Base-by-base conservation (phyloP, 2,888 invertebrate species). In the Syritta pipiens region DNA sequence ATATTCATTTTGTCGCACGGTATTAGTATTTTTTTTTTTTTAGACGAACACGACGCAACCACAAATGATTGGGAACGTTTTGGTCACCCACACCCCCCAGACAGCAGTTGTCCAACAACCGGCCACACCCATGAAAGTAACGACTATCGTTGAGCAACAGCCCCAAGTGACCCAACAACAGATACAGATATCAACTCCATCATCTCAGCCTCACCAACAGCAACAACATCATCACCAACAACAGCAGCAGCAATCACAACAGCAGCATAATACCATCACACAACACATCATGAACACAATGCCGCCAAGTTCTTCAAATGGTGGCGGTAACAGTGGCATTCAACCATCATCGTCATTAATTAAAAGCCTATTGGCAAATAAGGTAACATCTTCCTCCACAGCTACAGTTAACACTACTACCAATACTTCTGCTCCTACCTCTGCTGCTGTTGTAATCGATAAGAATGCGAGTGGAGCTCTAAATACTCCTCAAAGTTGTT, bases 281-380 rank as follows among this genome's bases (percentile, higher is more conserved):
- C 28, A 82, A 69, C 48, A 59, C 63, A 22, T 83, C 81, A 1
- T 28, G 26, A 67, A 4, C 35, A 51, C n/a, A 10, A 49, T 26
- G 17, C 83, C 85, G 40, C 26, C 77, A 30, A 37, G 68, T 37
- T 19, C 76, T 49, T 17, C 35, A 49, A 48, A 48, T 6, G 67
- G 60, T 81, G 69, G n/a, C n/a, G n/a, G 75, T 67, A 79, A 57
- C 28, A 51, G 74, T 28, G 49, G 75, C 59, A 3, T 71, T 46
- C 86, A 76, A 65, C 83, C 82, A 53, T 85, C 93, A 86, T 94
- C 96, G 57, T 95, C 96, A 74, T 91, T 97, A 84, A 97, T 97
- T 88, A 97, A 97, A 90, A 97, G 96, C 90, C 92, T 98, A 83
- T 90, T 98, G 89, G 97, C 97, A 84, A 96, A 95, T 90, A 98